Conservation (phyloP, 2,113 vertebrate species). For the Pungitius pungitius region DNA sequence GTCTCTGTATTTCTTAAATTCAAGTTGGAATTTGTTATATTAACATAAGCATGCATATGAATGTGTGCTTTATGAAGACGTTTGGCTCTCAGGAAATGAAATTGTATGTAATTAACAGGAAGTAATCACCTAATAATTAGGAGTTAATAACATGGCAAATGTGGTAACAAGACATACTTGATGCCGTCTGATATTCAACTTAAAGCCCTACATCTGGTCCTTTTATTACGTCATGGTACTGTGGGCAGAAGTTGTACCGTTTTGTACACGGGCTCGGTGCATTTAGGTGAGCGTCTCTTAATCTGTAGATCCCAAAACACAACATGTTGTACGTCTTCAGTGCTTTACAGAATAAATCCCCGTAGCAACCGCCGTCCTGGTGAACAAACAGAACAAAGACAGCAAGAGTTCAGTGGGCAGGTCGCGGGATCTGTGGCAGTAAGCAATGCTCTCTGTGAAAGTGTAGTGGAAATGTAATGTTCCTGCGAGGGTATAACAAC, state of each 20-base stretch:
- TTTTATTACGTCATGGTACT: not conserved
- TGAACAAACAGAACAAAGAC: slow-evolving; percentile 45
- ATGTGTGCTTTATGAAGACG: not conserved
- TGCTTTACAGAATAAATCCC: slow-evolving; percentile 99
- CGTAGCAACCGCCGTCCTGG: slow-evolving; percentile 98
- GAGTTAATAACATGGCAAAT: not conserved
- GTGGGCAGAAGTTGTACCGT: slow-evolving; percentile 80
- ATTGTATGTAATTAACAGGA: not conserved
- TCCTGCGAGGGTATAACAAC: slow-evolving; percentile 10
- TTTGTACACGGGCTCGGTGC: slow-evolving; percentile 92
- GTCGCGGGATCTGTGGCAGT: slow-evolving; percentile 2
- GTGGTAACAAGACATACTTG: not conserved
- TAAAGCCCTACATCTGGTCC: not conserved
- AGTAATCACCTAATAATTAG: no score
- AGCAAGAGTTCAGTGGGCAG: slow-evolving; percentile 5
- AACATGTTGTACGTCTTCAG: slow-evolving; percentile 99
- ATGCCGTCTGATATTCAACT: not conserved
- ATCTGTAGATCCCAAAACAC: slow-evolving; percentile 98
- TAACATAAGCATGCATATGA: not conserved
- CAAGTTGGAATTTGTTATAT: not conserved
- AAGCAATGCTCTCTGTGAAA: slow-evolving; percentile 18
- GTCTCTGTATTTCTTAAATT: no score
- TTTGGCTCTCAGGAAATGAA: not conserved
- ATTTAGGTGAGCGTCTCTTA: slow-evolving; percentile 93
- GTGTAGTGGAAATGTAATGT: slow-evolving; percentile 14